Base-by-base conservation (phyloP, 2,888 invertebrate species). In the Artemia sinica region DNA sequence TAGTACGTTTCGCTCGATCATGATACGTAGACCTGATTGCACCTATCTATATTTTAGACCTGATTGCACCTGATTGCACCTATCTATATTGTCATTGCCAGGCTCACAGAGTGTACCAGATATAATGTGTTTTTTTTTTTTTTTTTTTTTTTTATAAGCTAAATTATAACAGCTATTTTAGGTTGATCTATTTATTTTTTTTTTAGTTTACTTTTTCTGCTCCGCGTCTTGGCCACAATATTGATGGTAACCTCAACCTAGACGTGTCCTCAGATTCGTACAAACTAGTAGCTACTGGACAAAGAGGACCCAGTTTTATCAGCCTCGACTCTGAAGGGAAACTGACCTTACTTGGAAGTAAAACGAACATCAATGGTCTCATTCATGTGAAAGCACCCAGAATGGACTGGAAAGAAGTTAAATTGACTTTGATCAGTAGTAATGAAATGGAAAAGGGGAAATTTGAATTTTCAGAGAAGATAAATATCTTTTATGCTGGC, bases 391-490 rank as follows among this genome's bases (percentile, higher is more conserved):
- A 70, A 49, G 68, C 68, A 49, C 70, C 70, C 52, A 65, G 68
- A 49, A 66, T 66, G 0, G 28, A 65, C 13, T 68, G 65, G 66
- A 67, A 70, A 51, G 72, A 73, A 58, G 51, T 72, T n/a, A 70
- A 70, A 66, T 18, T 70, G 10, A 52, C 66, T 28, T 48, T 65
- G n/a, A 58, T 58, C 58, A 71, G 67, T 49, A 67, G 41, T 18
- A 28, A 67, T 11, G 67, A 68, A 10, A 70, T 70, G 18, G 69
- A 70, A 41, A 67, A 51, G 41, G 51, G 69, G n/a, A 71, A 72
- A 28, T 71, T 72, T 18, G 72, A 72, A 48, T 13, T 72, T 28
- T 28, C 70, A 10, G 71, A 68, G 9, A 70, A 69, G 41, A 52
- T 58, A 52, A 65, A 66, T 63, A 70, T 69, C 9, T 70, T 69